Base-by-base conservation (phyloP, 1,140 invertebrate species). In the Dinoponera quadriceps region DNA sequence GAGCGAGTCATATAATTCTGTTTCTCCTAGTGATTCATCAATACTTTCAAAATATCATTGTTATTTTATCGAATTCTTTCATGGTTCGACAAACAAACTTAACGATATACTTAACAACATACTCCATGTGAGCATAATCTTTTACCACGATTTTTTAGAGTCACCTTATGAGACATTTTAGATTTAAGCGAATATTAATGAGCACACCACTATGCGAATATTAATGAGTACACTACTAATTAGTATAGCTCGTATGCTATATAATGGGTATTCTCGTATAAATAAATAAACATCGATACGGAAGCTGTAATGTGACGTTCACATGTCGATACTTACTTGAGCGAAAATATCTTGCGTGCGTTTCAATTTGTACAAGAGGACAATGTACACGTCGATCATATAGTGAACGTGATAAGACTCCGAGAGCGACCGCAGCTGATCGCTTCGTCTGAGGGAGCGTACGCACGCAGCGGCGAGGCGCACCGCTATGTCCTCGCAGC, bases 401-500 rank as follows among this genome's bases (percentile, higher is more conserved):
- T 94, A 94, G 48, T 95, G 92, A 83, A 95, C 91, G 69, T 95
- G 94, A 27, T 93, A 91, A 74, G 93, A 91, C 78, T 94, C 92
- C n/a, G 94, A 94, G 2, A 94, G 85, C 68, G 91, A 92, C 78
- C 92, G 92, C 84, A 92, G 89, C 80, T 91, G 90, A 89, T 94
- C 93, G 88, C 91, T 93, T 66, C 92, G 90, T 77, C 92, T 90
- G 18, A 95, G 91, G 55, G 93, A 94, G 73, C 93, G 92, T 11
- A 94, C 90, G 80, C 94, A 95, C 18, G 94, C 94, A 57, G 93
- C 94, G 33, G 95, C 94, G 85, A 95, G 93, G 89, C 94, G 93
- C 38, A 95, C 92, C 82, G 95, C 95, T 83, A 95, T 92, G 86
- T 95, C 94, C 91, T 95, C 95, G 92, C 95, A 95, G 83, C 93